Base-by-base conservation (phyloP, 1,140 invertebrate genomes). In the Druon quercuslanigerum region DNA sequence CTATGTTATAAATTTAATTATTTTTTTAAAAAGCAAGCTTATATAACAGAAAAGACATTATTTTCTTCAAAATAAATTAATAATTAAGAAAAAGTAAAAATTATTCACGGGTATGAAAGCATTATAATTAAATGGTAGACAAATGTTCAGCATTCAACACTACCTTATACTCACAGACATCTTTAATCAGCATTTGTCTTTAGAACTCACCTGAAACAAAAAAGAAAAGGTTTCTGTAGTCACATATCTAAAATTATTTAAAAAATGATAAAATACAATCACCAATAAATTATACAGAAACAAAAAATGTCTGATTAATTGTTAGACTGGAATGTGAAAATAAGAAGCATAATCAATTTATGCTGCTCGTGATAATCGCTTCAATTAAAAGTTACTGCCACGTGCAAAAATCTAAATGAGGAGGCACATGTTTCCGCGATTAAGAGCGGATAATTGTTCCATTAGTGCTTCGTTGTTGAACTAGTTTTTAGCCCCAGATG, bases 401-500 rank as follows among this genome's bases (percentile, higher is more conserved):
- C 2, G 52, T 54, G 13, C 19, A 20, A 12, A 57, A 57, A 57
- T 57, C 3, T 12, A 40, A 40, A 40, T 40, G 40, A 40, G 40
- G 8, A 57, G 19, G 54, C 20, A 20, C 4, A 17, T 57, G 20
- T 57, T 57, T 57, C 19, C 17, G 54, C 17, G 54, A 57, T 57
- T 20, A 57, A 54, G 8, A 54, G 52, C 52, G 52, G 52, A 54
- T 57, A 57, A 57, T 57, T 57, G 54, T 19, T 57, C 52, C 52
- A 54, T 54, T 54, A 54, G 3, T 54, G 52, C 16, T 17, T 8
- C 52, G 16, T n/a, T 17, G 52, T 40, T 54, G 52, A 54, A 14
- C 52, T 54, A 54, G 52, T 57, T 57, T 57, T 57, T 57, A 57
- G 17, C 54, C 20, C 54, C 17, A 57, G 54, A 57, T 54, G 52